These are phyloP conservation scores for Lerema accius DNA, from an alignment of 1,140 invertebrate genomes.

Conservation along the genomic window DNA sequence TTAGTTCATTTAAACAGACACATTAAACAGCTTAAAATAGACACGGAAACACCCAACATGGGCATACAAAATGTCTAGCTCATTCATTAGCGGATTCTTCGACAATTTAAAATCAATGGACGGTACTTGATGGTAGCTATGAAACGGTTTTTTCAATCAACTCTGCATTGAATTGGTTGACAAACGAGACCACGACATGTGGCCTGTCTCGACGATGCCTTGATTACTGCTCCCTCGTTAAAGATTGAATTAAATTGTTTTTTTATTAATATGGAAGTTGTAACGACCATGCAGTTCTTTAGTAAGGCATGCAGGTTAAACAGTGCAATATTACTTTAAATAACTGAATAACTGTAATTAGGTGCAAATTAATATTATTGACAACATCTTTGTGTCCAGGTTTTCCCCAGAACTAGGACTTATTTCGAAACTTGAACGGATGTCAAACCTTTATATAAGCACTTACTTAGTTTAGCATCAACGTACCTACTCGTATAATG, in stretches of 20 bases:
- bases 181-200: conserved; percentile 15
- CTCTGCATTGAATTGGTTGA: conserved; percentile 25
- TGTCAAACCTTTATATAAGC: too few species aligned
- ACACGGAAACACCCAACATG: conserved; percentile 18
- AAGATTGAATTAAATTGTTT: background rate
- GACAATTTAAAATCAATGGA: conserved; percentile 23
- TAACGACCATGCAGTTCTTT: background rate
- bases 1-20: conserved; percentile 4
- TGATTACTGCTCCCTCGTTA: conserved; percentile 16
- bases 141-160: conserved; percentile 18
- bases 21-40: conserved; percentile 5
- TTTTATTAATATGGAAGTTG: background rate
- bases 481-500: too few species aligned
- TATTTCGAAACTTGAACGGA: too few species aligned
- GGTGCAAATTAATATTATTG: too few species aligned
- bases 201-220: conserved; percentile 7
- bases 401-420: too few species aligned
- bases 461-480: too few species aligned
- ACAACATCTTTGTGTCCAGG: too few species aligned
- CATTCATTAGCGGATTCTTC: conserved; percentile 28
- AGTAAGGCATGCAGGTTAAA: too few species aligned
- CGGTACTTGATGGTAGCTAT: conserved; percentile 6
- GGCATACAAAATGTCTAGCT: conserved; percentile 21
- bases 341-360: too few species aligned
- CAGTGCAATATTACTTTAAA: too few species aligned